Conservation (phyloP, 2,888 invertebrate genomes). For the Pyrrhia umbra region DNA sequence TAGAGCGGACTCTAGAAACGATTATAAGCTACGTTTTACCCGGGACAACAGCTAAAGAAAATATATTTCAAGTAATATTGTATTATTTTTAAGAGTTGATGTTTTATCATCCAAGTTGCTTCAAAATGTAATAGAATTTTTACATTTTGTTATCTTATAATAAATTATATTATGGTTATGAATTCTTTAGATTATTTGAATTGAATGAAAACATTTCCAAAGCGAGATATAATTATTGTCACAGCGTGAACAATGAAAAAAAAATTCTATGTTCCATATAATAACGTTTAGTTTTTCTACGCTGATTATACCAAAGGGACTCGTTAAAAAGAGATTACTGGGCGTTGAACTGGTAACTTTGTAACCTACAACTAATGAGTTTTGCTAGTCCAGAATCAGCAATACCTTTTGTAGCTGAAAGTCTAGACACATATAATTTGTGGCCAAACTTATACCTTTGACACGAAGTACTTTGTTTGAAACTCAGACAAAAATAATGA, state of each 20-base stretch:
- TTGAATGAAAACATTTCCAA: background rate
- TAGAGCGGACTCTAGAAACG: too few relatives aligned
- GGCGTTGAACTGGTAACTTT: constrained; percentile 40
- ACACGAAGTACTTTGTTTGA: background rate
- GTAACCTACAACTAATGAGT: constrained; percentile 38
- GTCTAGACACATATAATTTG: background rate
- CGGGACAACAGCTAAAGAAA: too few relatives aligned
- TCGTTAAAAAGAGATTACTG: constrained; percentile 59
- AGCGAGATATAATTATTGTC: background rate
- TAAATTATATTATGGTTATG: background rate
- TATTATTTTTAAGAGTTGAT: background rate
- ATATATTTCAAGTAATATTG: too few relatives aligned
- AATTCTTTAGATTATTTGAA: background rate
- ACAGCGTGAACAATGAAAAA: background rate
- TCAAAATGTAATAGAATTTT: background rate
- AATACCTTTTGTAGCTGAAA: background rate
- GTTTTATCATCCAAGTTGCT: background rate
- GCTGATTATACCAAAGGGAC: constrained; percentile 18
- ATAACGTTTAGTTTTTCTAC: constrained; percentile 21
- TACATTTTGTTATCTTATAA: background rate
- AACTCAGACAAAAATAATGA: too few relatives aligned
- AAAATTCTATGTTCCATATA: constrained; percentile 1
- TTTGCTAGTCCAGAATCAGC: background rate
- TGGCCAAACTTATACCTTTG: background rate
- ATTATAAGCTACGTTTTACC: too few relatives aligned